phyloP scores from a whole-genome alignment of 2,888 invertebrate species.

The Linnaemya tessellans region DNA sequence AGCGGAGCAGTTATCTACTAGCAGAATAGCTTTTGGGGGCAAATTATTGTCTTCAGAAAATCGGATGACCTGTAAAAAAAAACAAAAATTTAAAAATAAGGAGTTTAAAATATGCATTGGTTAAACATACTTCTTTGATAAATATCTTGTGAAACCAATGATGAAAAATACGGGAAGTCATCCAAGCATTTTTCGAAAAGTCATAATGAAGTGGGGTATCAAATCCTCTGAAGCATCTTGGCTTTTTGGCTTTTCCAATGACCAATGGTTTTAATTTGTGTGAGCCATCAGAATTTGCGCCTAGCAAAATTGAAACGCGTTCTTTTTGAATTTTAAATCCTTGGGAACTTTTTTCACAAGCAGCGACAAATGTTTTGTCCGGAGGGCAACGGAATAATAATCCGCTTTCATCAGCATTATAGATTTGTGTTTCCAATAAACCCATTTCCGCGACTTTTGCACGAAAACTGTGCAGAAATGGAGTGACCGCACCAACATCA shows the following conservation, averaged over 20 bases:
- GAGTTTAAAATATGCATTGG: conserved; percentile 3
- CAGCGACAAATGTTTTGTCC: not conserved
- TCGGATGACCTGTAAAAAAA: not conserved
- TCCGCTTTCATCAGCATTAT: not conserved
- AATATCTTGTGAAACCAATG: conserved; percentile 19
- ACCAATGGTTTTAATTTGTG: not conserved
- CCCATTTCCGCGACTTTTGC: conserved; percentile 4
- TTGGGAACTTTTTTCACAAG: too few relatives aligned
- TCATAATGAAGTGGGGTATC: too few relatives aligned
- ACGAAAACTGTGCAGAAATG: not conserved
- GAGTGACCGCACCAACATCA: conserved; percentile 1
- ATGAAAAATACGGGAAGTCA: conserved; percentile 6
- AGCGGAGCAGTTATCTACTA: too few relatives aligned
- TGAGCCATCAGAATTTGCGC: conserved; percentile 4
- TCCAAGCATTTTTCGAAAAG: not conserved
- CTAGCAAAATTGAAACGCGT: not conserved
- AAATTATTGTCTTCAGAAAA: too few relatives aligned
- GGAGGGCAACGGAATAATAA: conserved; percentile 10
- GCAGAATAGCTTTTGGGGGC: too few relatives aligned
- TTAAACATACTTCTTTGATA: not conserved
- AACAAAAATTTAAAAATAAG: conserved; percentile 4
- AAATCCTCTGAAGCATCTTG: too few relatives aligned
- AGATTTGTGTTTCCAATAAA: not conserved
- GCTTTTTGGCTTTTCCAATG: too few relatives aligned
- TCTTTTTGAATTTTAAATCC: too few relatives aligned